Evolutionary conservation across 92 coral and sea anemone genomes (phyloP), one percentile per base, ranked within the genome.

Genomic region (Zoanthus solanderi): DNA sequence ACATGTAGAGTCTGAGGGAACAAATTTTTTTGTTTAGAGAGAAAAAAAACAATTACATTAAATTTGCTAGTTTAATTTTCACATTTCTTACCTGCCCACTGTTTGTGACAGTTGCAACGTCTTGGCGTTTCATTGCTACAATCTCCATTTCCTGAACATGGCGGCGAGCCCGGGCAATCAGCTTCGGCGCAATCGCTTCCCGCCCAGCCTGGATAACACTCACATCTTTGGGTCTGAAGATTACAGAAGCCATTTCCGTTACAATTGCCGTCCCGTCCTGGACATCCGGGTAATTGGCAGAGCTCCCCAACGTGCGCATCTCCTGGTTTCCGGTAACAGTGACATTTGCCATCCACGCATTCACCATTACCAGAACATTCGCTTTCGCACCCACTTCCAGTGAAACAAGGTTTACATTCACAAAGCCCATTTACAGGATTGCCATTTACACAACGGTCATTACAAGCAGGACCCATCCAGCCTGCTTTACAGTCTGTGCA

Each of bases 381-480:
- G n/a, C 92, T 78, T 77, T 90, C 86, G 71, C 95, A 92, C 10
- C 95, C 92, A 80, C 88, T 83, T 5, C 91, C 95, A 12, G 92
- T 85, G 72, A 79, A 92, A 66, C 95, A 92, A n/a, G 91, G 91
- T 60, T 92, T 87, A 32, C 95, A 92, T 17, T 85, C 82, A 73
- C 95, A 92, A 58, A 87, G 37, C n/a, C 78, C 89, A 60, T 75
- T 54, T 71, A 65, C 91, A 16, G 92, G 89, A 18, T 63, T 86
- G 15, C 95, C 95, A 48, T 92, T 83, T 17, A 86, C 46, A 72
- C 95, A 92, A 30, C 83, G 95, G 71, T 89, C 88, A 84, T 92
- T 92, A 45, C 95, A 92, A 52, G 90, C 95, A 11, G 95, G 93
- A 2, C 95, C 95, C 90, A 87, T 90, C 95, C 95, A 92, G 32